Percentiles rank a stretch among this genome's conserved stretches.
Conservation (phyloP, 2,113 vertebrate genomes). For the Atractosteus spatula region DNA sequence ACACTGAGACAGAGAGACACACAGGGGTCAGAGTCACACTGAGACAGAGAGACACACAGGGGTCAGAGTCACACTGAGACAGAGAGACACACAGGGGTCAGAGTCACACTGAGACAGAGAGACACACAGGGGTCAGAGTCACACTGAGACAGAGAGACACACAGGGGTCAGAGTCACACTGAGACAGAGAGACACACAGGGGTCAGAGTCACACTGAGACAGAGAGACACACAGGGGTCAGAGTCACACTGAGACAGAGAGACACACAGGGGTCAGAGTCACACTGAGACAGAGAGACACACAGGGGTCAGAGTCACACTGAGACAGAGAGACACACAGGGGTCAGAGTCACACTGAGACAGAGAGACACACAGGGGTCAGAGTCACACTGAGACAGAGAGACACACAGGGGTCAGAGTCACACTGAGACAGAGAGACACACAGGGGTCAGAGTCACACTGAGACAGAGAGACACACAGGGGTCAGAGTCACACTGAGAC, state of each 20-base stretch:
- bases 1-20: background rate
- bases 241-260: background rate
- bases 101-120: background rate
- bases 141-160: background rate
- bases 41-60: constrained; percentile 1
- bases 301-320: constrained; percentile 55
- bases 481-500: background rate
- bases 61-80: too few species aligned
- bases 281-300: background rate
- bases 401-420: background rate
- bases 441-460: too few species aligned
- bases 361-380: background rate
- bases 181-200: constrained; percentile 8
- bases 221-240: background rate
- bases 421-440: constrained; percentile 46
- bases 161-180: background rate
- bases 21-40: background rate
- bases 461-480: background rate
- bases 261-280: background rate
- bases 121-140: background rate
- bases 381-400: constrained; percentile 1
- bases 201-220: constrained; percentile 43
- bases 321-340: background rate
- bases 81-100: background rate
- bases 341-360: too few species aligned